Evolutionary conservation across 2,113 vertebrate genomes (phyloP).

Genomic region (Gymnocephalus cernua): DNA sequence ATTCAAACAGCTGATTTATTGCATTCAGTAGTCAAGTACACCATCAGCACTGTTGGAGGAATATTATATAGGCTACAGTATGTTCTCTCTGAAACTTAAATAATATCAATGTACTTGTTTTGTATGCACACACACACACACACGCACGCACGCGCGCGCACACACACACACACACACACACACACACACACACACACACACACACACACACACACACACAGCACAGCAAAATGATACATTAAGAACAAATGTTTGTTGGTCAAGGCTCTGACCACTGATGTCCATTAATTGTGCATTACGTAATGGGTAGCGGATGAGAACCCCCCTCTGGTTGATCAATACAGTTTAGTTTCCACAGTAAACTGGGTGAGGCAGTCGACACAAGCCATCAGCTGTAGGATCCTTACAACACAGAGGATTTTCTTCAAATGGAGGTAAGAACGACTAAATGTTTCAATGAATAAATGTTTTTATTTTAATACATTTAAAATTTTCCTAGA

Average conservation of each 20-base stretch:
- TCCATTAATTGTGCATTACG: conserved; percentile 74
- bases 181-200: neutral
- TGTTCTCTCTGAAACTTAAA: too few relatives aligned
- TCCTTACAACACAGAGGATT: conserved; percentile 23
- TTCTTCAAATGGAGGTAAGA: conserved; percentile 73
- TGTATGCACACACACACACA: neutral
- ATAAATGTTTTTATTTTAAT: neutral
- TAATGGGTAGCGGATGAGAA: neutral
- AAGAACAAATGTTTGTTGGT: conserved; percentile 48
- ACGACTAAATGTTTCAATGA: neutral
- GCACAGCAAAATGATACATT: conserved; percentile 2
- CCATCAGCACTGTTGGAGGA: neutral
- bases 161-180: conserved; percentile 18
- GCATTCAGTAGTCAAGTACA: neutral
- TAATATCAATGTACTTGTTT: neutral
- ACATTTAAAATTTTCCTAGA: neutral
- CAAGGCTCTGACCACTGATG: conserved; percentile 38
- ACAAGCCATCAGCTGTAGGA: conserved; percentile 23
- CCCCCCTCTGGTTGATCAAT: conserved; percentile 57
- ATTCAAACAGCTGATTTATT: too few relatives aligned
- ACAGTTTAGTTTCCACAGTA: conserved; percentile 22
- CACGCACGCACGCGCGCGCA: conserved; percentile 16
- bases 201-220: conserved; percentile 10
- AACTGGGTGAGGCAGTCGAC: conserved; percentile 60
- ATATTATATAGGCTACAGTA: neutral